Evolutionary conservation across 1,140 invertebrate species (phyloP).

Genomic region (Drosophila athabasca): DNA sequence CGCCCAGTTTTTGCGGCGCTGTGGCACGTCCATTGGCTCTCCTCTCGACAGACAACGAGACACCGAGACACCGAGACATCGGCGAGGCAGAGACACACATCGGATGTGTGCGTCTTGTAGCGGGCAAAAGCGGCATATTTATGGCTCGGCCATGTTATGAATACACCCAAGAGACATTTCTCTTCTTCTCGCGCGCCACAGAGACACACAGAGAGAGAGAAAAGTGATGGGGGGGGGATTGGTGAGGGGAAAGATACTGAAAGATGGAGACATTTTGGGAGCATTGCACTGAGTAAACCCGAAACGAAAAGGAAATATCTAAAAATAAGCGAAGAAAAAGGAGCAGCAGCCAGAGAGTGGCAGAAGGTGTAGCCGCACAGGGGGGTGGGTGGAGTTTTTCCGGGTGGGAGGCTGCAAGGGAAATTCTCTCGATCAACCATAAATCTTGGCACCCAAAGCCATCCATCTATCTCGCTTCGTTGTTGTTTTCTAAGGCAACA

Average conservation of each 20-base stretch:
- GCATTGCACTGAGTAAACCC: constrained; percentile 45
- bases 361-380: constrained; percentile 4
- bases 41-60: no score
- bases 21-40: constrained; percentile 61
- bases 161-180: constrained; percentile 81
- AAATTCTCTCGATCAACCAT: constrained; percentile 83
- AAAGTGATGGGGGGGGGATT: constrained; percentile 8
- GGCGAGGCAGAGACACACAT: constrained; percentile 15
- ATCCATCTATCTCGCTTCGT: constrained; percentile 80
- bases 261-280: constrained; percentile 32
- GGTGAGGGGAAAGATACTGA: constrained; percentile 19
- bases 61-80: no score
- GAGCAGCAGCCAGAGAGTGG: not conserved
- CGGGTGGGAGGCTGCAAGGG: constrained; percentile 44
- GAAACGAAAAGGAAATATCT: constrained; percentile 58
- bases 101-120: constrained; percentile 63
- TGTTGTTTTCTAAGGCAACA: constrained; percentile 65
- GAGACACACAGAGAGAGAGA: constrained; percentile 10
- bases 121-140: constrained; percentile 66
- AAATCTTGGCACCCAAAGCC: constrained; percentile 81
- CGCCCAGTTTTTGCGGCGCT: constrained; percentile 57
- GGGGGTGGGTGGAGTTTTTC: constrained; percentile 1
- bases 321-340: constrained; percentile 39
- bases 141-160: constrained; percentile 78
- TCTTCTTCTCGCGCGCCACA: constrained; percentile 69